These are phyloP conservation scores for Ylistrum balloti DNA, from an alignment of 1,140 invertebrate species.

Conservation along the genomic window DNA sequence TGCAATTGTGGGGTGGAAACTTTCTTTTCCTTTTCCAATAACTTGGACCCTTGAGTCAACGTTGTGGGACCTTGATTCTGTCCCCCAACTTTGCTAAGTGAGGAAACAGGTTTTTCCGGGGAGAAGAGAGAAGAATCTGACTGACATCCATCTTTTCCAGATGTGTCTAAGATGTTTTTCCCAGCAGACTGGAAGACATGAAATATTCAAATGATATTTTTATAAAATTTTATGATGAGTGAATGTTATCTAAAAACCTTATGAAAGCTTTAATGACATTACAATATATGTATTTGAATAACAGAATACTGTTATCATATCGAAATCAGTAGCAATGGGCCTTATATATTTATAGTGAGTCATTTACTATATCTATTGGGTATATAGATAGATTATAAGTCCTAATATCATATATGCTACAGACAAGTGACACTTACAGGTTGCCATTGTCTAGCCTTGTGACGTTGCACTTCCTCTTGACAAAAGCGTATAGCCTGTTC, in stretches of 20 bases:
- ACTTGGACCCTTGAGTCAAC: not conserved
- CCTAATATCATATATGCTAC: too few species aligned
- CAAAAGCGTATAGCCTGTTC: constrained; percentile 75
- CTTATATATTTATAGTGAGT: too few species aligned
- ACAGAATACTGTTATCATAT: too few species aligned
- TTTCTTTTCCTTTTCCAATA: not conserved
- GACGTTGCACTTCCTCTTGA: constrained; percentile 57
- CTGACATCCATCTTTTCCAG: constrained; percentile 44
- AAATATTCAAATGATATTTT: constrained; percentile 29
- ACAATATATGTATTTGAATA: too few species aligned
- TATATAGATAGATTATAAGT: too few species aligned
- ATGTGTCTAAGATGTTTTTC: not conserved
- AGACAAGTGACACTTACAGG: not conserved
- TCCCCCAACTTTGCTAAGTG: constrained; percentile 10
- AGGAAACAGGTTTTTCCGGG: constrained; percentile 43
- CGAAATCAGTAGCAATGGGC: too few species aligned
- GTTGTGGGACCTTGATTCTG: not conserved
- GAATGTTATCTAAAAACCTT: too few species aligned
- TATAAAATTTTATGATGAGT: too few species aligned
- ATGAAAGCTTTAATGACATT: too few species aligned
- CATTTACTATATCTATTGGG: too few species aligned
- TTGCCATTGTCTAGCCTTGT: constrained; percentile 42
- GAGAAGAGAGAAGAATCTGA: constrained; percentile 61
- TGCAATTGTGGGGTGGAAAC: not conserved
- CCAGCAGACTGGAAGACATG: not conserved